Base-by-base conservation (phyloP, 2,888 invertebrate genomes). In the Drosophila fungiperda region DNA sequence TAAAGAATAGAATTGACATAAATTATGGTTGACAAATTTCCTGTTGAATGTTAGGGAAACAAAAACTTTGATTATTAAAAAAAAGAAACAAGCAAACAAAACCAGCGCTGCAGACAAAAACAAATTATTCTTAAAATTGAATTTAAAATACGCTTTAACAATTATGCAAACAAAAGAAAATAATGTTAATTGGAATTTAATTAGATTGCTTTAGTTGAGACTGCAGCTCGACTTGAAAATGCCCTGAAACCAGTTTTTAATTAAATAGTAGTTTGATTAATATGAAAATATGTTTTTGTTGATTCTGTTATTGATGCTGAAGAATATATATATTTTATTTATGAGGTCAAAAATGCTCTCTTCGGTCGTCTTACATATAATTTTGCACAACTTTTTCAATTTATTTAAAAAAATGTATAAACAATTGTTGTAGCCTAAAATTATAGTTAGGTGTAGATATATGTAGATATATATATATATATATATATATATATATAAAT, bases 311-410 rank as follows among this genome's bases (percentile, higher is more conserved):
- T 6, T 12, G 20, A 6, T 45, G 20, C 20, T 12, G 12, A 12
- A 12, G 3, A 23, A 26, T 1, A 26, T 15, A 45, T 15, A 23
- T 45, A 15, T 45, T 4, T 45, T 1, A 8, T 15, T 15, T 12
- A 4, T 45, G 45, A 3, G 7, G 20, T 23, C 15, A 15, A 7
- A 45, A 7, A 20, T 45, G 15, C 7, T 45, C 20, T 42, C 12
- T 12, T 7, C 6, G 12, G 20, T 7, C 12, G 7, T 7, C 3
- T n/a, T n/a, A n/a, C 15, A 23, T 8, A 23, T 45, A 0, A 23
- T 45, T 45, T 45, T 15, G 23, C 15, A 23, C 2, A 23, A 23
- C 4, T 15, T 45, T 45, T 0, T 7, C 45, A 45, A 45, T 15
- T 15, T 45, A 20, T 29, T 5, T 6, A 26, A 26, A 26, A 26